Evolutionary conservation across 2,888 invertebrate species (phyloP).

Genomic region (Asteroscopus sphinx): DNA sequence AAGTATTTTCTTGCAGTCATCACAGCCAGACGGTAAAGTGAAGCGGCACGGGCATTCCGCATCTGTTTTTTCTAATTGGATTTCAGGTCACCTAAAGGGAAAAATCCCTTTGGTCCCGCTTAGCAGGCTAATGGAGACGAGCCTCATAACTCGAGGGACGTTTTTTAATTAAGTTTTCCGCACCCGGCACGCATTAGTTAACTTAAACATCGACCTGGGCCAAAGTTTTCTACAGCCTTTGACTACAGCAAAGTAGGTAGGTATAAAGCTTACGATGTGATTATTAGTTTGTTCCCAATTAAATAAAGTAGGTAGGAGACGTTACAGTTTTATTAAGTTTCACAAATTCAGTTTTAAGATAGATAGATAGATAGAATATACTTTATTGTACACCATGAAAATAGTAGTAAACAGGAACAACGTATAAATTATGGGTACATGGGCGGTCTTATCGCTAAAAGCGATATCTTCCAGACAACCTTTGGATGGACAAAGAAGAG

Average conservation of each 20-base stretch:
- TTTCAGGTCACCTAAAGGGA: slow-evolving; percentile 64
- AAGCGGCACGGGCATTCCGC: slow-evolving; percentile 7
- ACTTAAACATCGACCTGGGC: slow-evolving; percentile 36
- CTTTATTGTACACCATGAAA: no score
- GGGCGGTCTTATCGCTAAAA: no score
- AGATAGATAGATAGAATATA: no score
- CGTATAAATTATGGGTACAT: no score
- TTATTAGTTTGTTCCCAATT: slow-evolving; percentile 4
- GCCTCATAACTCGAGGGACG: slow-evolving; percentile 63
- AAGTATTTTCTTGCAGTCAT: slow-evolving; percentile 12
- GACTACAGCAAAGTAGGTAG: neutral
- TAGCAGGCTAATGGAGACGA: slow-evolving; percentile 67
- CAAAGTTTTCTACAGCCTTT: slow-evolving; percentile 17
- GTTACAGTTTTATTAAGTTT: no score
- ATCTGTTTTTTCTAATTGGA: slow-evolving; percentile 62
- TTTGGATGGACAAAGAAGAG: no score
- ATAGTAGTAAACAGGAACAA: no score
- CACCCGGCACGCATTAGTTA: slow-evolving; percentile 56
- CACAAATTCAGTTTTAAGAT: no score
- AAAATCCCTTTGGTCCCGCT: slow-evolving; percentile 64
- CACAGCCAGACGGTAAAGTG: slow-evolving; percentile 7
- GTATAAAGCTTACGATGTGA: slow-evolving; percentile 11
- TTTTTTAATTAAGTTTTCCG: slow-evolving; percentile 71
- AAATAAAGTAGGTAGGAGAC: no score
- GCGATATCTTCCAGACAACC: no score